Evolutionary conservation across 2,888 invertebrate genomes (phyloP).

Genomic region (Cantharis flavilabris): DNA sequence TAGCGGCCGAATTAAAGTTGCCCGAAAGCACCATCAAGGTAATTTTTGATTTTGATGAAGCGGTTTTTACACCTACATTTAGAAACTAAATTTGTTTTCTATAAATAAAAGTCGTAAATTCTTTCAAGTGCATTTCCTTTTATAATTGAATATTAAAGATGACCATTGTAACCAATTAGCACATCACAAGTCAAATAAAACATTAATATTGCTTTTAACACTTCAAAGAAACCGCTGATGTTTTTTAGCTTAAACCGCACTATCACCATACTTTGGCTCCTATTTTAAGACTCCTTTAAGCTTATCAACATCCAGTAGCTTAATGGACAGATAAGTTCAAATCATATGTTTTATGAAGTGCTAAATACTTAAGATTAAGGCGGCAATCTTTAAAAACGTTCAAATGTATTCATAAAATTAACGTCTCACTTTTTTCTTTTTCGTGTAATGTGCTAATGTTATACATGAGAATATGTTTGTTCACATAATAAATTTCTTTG

Average conservation of each 20-base stretch:
- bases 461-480: not conserved
- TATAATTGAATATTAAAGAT: slow-evolving; percentile 31
- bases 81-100: not conserved
- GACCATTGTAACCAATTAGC: slow-evolving; percentile 46
- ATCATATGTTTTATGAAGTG: slow-evolving; percentile 54
- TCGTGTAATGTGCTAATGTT: not conserved
- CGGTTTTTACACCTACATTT: not conserved
- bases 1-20: slow-evolving; percentile 89
- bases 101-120: slow-evolving; percentile 4
- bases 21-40: slow-evolving; percentile 99
- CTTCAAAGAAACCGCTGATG: slow-evolving; percentile 39
- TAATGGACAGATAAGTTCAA: slow-evolving; percentile 54
- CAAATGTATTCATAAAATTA: slow-evolving; percentile 5
- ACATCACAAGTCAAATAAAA: slow-evolving; percentile 50
- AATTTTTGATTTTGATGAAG: slow-evolving; percentile 30
- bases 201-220: slow-evolving; percentile 53
- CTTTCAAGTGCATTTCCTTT: slow-evolving; percentile 16
- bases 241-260: slow-evolving; percentile 35
- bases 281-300: slow-evolving; percentile 35
- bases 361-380: slow-evolving; percentile 51
- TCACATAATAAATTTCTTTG: not conserved
- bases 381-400: slow-evolving; percentile 32
- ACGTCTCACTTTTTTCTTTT: not conserved
- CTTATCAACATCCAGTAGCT: slow-evolving; percentile 41
- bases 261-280: slow-evolving; percentile 40